phyloP scores from a whole-genome alignment of 2,113 vertebrate species.

The Laticauda colubrina region DNA sequence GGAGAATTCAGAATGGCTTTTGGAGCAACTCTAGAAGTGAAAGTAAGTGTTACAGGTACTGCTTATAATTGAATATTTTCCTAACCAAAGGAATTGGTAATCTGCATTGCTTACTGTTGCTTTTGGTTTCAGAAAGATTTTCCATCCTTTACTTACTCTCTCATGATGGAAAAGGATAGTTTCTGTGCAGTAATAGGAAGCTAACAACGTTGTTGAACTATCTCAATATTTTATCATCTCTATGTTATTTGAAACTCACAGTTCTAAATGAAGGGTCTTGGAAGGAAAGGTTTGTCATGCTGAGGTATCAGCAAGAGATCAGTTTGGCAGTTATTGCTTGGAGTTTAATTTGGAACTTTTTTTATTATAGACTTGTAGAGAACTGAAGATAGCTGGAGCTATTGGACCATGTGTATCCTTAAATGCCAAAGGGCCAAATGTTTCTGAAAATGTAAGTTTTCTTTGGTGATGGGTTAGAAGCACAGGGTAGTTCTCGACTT shows the following conservation, averaged over 20 bases:
- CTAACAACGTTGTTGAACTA: not conserved
- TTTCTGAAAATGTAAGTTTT: slow-evolving; percentile 92
- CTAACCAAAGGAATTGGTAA: not conserved
- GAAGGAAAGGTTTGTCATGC: not conserved
- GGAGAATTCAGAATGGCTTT: slow-evolving; percentile 96
- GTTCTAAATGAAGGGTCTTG: not conserved
- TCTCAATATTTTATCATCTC: not conserved
- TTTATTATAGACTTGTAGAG: slow-evolving; percentile 83
- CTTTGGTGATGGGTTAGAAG: not conserved
- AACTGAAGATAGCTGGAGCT: slow-evolving; percentile 89
- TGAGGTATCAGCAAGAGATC: not conserved
- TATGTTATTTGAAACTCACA: not conserved
- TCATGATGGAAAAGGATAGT: not conserved
- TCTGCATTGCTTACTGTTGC: not conserved
- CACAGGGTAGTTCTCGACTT: not conserved
- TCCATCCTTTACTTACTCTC: not conserved
- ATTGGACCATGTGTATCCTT: slow-evolving; percentile 92
- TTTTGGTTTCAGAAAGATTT: not conserved
- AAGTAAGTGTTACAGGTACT: slow-evolving; percentile 71
- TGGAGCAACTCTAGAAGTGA: slow-evolving; percentile 89
- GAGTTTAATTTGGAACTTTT: not conserved
- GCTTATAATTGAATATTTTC: not conserved
- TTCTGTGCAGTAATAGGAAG: not conserved
- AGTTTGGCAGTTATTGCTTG: not conserved
- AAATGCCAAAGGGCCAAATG: slow-evolving; percentile 83